Percentiles rank a stretch among this genome's conserved stretches.
Evolutionary conservation across 2,888 invertebrate species (phyloP).

Genomic region (Drosophila aldrichi): DNA sequence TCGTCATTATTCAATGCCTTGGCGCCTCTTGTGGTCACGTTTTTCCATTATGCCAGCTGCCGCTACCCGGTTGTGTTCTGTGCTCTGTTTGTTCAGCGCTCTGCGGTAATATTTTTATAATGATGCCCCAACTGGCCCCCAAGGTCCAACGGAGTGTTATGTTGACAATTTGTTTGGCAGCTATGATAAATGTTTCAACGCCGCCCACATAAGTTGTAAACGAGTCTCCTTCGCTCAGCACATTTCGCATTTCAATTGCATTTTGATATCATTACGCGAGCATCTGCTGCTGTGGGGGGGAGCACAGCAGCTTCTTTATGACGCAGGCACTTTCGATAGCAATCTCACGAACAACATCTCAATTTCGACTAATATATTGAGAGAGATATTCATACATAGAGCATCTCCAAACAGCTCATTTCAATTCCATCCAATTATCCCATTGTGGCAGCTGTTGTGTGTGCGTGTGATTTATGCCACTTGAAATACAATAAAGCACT

Average conservation of each 20-base stretch:
- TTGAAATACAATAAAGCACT: conserved; percentile 66
- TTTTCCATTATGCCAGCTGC: conserved; percentile 64
- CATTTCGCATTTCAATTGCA: conserved; percentile 31
- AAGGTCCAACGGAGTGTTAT: conserved; percentile 43
- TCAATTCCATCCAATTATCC: conserved; percentile 71
- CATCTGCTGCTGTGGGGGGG: background rate
- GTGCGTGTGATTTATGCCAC: conserved; percentile 74
- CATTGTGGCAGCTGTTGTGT: conserved; percentile 61
- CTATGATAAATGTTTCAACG: conserved; percentile 53
- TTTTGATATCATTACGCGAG: conserved; percentile 27
- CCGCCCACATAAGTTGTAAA: conserved; percentile 35
- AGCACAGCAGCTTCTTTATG: conserved; percentile 3
- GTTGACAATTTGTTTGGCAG: conserved; percentile 65
- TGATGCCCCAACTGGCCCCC: conserved; percentile 55
- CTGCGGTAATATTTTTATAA: conserved; percentile 74
- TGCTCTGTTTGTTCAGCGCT: conserved; percentile 21
- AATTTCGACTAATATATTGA: conserved; percentile 15
- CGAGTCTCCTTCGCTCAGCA: conserved; percentile 28
- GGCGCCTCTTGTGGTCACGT: conserved; percentile 71
- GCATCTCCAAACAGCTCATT: conserved; percentile 62
- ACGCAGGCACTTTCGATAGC: conserved; percentile 19
- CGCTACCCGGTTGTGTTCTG: conserved; percentile 16
- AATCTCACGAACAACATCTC: conserved; percentile 20
- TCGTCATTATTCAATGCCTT: conserved; percentile 60
- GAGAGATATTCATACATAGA: conserved; percentile 6